Base-by-base conservation (phyloP, 2,113 vertebrate genomes). In the Phyllostomus hastatus region DNA sequence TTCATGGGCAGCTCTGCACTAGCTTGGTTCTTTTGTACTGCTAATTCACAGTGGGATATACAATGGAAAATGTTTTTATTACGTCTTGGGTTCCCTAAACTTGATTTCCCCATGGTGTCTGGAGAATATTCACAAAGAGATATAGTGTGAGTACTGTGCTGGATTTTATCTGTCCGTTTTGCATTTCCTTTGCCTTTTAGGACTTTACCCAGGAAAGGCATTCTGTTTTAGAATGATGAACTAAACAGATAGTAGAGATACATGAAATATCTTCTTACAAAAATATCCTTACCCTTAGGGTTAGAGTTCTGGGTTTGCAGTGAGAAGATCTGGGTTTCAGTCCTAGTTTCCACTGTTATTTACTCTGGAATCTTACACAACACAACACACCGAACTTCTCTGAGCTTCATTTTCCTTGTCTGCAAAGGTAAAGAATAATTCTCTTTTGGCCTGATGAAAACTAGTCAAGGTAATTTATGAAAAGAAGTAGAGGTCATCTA, bases 251-350 rank as follows among this genome's bases (percentile, higher is more conserved):
- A 0, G 43, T 82, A 92, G 81, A 98, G 50, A 52, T 91, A 46
- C 72, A 97, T 92, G 61, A 97, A 97, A 97, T 94, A 92, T 88
- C 96, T 92, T 96, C 97, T 92, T 95, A 1, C 0, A 79, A 38
- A 93, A 76, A 78, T 96, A 59, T 90, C 73, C 61, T 97, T 93
- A 91, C 95, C 87, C 61, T 97, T 92, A 67, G 46, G 73, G 95
- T 83, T 43, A 87, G 80, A 95, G 95, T 96, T 97, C 94, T 97
- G 73, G 90, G 86, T 97, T 97, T 91, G 78, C 85, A 91, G 80
- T 78, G 41, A 8, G 19, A 72, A 61, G 35, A 54, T 8, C 8
- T 91, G 73, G 48, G n/a, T 64, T 61, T 50, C 19, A 76, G 46
- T 52, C 64, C 76, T 50, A 14, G 20, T 26, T 80, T 46, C 26